Percentiles rank a stretch among this genome's conserved stretches.
Conservation (phyloP, 2,113 vertebrate genomes). For the Pica pica region DNA sequence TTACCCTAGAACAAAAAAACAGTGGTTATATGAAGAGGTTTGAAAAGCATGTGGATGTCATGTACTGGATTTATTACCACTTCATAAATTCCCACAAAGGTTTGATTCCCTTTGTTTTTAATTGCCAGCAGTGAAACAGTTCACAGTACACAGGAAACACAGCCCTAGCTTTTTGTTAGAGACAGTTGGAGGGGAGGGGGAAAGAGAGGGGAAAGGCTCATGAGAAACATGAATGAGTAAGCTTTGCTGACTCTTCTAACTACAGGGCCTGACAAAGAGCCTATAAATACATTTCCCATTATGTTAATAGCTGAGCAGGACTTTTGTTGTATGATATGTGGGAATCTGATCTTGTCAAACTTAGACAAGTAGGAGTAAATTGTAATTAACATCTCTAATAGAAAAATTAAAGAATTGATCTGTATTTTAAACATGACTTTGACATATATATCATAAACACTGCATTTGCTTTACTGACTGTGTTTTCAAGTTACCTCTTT, state of each 20-base stretch:
- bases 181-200: neutral
- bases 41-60: slow-evolving; percentile 15
- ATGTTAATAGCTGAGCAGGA: neutral
- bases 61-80: neutral
- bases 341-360: neutral
- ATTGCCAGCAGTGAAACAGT: slow-evolving; percentile 47
- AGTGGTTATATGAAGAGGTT: neutral
- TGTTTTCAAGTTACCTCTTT: neutral
- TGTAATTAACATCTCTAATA: neutral
- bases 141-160: slow-evolving; percentile 35
- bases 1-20: neutral
- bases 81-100: slow-evolving; percentile 21
- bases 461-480: neutral
- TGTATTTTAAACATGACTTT: neutral
- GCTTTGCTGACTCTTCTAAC: slow-evolving; percentile 52
- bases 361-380: neutral
- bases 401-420: neutral
- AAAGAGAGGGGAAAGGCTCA: neutral
- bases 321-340: slow-evolving; percentile 5
- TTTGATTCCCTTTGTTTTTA: slow-evolving; percentile 44
- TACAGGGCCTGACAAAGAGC: slow-evolving; percentile 11
- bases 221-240: slow-evolving; percentile 48
- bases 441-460: neutral
- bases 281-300: slow-evolving; percentile 49
- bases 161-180: slow-evolving; percentile 32